phyloP scores from a whole-genome alignment of 2,113 vertebrate genomes.

The Ictidomys tridecemlineatus region DNA sequence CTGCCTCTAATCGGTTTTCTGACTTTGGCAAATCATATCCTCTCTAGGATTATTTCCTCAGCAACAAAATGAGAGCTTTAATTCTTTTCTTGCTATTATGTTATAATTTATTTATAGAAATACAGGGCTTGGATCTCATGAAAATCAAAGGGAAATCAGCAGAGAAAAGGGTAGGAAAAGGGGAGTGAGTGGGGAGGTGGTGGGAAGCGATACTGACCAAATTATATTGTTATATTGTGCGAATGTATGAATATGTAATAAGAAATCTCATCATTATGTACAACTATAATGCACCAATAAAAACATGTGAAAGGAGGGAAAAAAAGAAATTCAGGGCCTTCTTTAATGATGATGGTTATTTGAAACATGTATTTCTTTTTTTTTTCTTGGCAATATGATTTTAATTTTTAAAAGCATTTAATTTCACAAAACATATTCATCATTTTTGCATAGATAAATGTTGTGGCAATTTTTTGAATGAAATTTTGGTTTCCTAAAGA shows the following conservation, averaged over 20 bases:
- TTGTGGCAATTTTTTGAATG: constrained; percentile 80
- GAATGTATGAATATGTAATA: too few species aligned
- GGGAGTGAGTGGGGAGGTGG: too few species aligned
- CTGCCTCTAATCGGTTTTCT: background rate
- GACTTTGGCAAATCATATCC: background rate
- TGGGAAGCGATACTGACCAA: too few species aligned
- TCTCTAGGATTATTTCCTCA: constrained; percentile 9
- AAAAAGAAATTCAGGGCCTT: constrained; percentile 28
- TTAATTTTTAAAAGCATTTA: constrained; percentile 72
- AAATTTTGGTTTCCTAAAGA: constrained; percentile 71
- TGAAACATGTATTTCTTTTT: too few species aligned
- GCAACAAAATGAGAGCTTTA: background rate
- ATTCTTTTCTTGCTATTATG: constrained; percentile 17
- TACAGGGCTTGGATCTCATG: background rate
- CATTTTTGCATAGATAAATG: constrained; percentile 67
- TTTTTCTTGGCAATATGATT: constrained; percentile 66
- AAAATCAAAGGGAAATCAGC: too few species aligned
- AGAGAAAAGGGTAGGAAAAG: too few species aligned
- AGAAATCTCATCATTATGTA: too few species aligned
- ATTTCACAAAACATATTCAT: constrained; percentile 53
- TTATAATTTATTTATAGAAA: constrained; percentile 1
- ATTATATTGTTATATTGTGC: too few species aligned
- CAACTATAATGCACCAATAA: too few species aligned
- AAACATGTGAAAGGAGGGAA: too few species aligned
- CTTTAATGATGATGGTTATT: background rate